Conservation (phyloP, 2,113 vertebrate genomes). For the Silurus asotus region DNA sequence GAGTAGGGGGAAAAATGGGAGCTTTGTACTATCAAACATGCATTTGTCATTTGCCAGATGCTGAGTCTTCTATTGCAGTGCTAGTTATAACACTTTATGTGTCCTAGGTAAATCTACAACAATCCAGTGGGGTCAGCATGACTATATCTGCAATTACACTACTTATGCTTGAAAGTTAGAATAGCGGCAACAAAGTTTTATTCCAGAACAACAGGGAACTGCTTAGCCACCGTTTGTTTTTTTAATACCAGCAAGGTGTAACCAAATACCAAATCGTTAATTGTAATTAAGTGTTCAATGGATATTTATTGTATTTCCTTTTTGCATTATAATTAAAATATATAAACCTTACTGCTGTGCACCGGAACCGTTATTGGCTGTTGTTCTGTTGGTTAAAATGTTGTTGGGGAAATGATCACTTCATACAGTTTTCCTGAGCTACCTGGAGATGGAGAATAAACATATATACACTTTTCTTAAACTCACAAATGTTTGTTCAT, state of each 20-base stretch:
- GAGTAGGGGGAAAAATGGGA: slow-evolving; percentile 31
- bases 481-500: neutral
- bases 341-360: neutral
- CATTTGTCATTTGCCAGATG: slow-evolving; percentile 27
- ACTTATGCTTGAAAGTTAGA: neutral
- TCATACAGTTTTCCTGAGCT: neutral
- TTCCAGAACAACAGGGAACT: neutral
- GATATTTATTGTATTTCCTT: neutral
- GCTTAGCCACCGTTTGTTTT: neutral
- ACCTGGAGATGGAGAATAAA: neutral
- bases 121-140: neutral
- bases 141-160: neutral
- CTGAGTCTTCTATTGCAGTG: neutral
- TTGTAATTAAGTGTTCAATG: neutral
- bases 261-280: neutral
- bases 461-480: neutral
- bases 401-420: neutral
- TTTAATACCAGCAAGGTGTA: neutral
- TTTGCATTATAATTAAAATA: neutral
- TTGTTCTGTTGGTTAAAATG: neutral
- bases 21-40: slow-evolving; percentile 26
- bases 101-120: slow-evolving; percentile 2
- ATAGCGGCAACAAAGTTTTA: neutral
- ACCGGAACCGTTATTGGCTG: neutral
- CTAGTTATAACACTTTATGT: slow-evolving; percentile 10